Percentiles rank a stretch among this genome's conserved stretches.
Conservation (phyloP, 2,888 invertebrate genomes). For the Cephus nigrinus region DNA sequence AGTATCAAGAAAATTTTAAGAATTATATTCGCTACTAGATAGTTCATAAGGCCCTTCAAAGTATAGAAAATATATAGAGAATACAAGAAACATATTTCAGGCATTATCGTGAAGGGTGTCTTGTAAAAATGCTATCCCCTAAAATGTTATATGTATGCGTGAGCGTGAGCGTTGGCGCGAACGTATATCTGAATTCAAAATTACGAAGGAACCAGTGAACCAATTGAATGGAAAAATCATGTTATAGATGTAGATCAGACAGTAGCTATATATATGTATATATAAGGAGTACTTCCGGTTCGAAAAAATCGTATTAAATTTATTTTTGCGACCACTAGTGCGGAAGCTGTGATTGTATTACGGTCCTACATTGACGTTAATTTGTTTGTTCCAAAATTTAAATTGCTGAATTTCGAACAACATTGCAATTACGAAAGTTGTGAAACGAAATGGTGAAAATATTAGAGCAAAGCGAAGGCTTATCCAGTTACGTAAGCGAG, state of each 20-base stretch:
- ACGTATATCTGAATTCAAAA: not conserved
- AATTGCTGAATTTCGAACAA: not conserved
- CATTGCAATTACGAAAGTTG: not conserved
- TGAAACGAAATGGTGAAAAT: not conserved
- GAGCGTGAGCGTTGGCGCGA: not conserved
- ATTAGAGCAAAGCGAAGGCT: not conserved
- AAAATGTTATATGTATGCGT: not conserved
- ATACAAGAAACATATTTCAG: too few relatives aligned
- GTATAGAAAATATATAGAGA: too few relatives aligned
- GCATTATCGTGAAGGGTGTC: not conserved
- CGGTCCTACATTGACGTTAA: not conserved
- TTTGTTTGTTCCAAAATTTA: not conserved
- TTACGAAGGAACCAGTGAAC: not conserved
- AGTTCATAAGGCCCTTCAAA: too few relatives aligned
- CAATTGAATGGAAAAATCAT: not conserved
- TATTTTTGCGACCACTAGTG: not conserved
- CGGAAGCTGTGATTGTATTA: not conserved
- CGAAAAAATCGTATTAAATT: not conserved
- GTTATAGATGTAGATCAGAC: not conserved
- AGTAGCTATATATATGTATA: not conserved
- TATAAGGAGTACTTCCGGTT: not conserved
- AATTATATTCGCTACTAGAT: too few relatives aligned
- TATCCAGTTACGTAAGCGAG: not conserved
- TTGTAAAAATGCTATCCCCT: not conserved
- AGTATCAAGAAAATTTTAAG: too few relatives aligned